Evolutionary conservation across 2,888 invertebrate species (phyloP).

Genomic region (Cantharis rufa): DNA sequence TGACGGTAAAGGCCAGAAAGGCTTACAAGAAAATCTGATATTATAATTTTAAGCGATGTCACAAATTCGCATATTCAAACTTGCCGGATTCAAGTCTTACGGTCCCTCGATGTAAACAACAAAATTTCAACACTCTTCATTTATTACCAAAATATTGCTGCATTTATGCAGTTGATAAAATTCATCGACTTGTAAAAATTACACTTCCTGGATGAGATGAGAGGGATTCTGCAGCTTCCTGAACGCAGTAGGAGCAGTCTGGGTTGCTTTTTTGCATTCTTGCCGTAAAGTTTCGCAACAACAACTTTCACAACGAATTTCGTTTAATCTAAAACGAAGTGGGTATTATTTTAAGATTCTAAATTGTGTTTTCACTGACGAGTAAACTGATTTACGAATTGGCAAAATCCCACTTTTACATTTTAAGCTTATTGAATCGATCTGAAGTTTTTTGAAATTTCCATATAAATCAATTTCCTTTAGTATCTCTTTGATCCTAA

Average conservation of each 20-base stretch:
- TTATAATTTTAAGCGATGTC: no score
- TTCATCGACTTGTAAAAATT: background rate
- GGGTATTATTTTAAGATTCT: background rate
- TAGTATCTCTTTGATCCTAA: constrained; percentile 11
- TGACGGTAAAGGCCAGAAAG: no score
- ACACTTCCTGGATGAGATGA: background rate
- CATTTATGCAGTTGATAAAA: background rate
- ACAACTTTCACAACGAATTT: background rate
- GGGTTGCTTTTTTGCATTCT: background rate
- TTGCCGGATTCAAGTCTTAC: no score
- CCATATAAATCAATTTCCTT: background rate
- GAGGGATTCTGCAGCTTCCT: background rate
- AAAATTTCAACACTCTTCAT: background rate
- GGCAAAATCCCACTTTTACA: background rate
- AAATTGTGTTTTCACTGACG: background rate
- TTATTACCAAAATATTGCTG: background rate
- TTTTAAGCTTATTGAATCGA: background rate
- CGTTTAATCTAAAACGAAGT: background rate
- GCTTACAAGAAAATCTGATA: no score
- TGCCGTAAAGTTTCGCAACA: background rate
- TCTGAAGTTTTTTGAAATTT: background rate
- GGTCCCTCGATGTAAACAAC: no score
- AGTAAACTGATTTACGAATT: background rate
- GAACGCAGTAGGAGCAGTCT: background rate
- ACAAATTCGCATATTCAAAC: no score